These are phyloP conservation scores for Florisuga fusca DNA, from an alignment of 2,797 vertebrate genomes.

Conservation along the genomic window DNA sequence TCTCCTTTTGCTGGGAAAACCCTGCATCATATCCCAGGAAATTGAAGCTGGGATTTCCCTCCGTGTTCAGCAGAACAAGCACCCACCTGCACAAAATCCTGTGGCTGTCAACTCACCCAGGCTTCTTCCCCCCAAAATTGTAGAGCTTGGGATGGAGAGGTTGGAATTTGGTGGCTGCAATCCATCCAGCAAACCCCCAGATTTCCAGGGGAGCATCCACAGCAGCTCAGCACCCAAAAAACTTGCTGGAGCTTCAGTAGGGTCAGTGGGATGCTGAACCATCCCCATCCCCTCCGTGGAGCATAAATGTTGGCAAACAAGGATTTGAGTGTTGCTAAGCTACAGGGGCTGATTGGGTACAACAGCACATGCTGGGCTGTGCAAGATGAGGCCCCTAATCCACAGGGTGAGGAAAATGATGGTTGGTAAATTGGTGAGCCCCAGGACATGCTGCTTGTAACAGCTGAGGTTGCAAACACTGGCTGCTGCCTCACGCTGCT, in stretches of 20 bases:
- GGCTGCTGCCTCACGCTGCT: background rate
- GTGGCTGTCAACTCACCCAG: accelerated
- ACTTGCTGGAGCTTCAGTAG: accelerated
- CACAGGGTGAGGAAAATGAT: background rate
- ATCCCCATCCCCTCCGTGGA: accelerated
- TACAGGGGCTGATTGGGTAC: background rate
- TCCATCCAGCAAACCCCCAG: background rate
- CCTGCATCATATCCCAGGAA: background rate
- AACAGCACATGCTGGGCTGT: accelerated
- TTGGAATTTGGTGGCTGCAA: background rate
- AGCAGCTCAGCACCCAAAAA: accelerated
- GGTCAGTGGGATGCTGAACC: background rate
- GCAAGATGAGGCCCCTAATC: background rate
- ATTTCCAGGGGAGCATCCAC: background rate
- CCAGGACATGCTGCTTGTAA: accelerated
- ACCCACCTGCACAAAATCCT: background rate
- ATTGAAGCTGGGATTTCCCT: background rate
- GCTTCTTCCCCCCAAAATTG: background rate
- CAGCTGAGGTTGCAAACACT: accelerated
- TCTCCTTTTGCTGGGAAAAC: background rate
- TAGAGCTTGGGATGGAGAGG: background rate
- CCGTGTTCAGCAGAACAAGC: background rate
- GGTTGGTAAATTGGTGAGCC: background rate
- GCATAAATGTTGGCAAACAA: background rate
- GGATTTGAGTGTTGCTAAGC: background rate